Evolutionary conservation across 2,113 vertebrate species (phyloP).

Genomic region (Xenopus tropicalis): DNA sequence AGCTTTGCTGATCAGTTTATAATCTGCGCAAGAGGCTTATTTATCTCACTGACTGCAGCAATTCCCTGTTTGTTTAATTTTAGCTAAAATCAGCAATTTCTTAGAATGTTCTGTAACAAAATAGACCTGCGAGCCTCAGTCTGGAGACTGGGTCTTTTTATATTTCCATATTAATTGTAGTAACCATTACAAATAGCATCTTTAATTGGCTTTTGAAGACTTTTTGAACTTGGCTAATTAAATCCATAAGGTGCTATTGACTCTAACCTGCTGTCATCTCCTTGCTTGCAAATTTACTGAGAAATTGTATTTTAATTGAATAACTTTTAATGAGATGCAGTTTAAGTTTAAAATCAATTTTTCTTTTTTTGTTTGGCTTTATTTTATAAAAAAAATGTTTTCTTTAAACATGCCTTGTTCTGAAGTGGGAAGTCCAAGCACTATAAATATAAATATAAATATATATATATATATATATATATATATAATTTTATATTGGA

Average conservation of each 20-base stretch:
- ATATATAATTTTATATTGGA: too few species aligned
- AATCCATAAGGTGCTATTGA: slow-evolving; percentile 50
- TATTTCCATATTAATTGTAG: slow-evolving; percentile 43
- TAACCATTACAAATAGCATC: slow-evolving; percentile 54
- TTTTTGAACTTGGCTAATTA: slow-evolving; percentile 55
- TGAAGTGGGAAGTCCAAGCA: too few species aligned
- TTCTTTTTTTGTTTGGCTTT: not conserved
- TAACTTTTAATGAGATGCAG: slow-evolving; percentile 38
- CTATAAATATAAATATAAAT: too few species aligned
- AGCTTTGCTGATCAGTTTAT: too few species aligned
- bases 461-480: too few species aligned
- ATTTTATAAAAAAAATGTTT: slow-evolving; percentile 10
- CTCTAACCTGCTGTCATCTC: slow-evolving; percentile 45
- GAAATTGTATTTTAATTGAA: slow-evolving; percentile 42
- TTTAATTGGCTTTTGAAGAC: slow-evolving; percentile 55
- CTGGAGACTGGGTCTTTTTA: slow-evolving; percentile 39
- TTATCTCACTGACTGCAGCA: slow-evolving; percentile 60
- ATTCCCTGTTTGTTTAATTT: slow-evolving; percentile 51
- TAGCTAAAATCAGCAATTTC: slow-evolving; percentile 51
- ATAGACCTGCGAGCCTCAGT: slow-evolving; percentile 53
- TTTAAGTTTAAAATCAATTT: slow-evolving; percentile 17
- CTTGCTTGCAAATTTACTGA: slow-evolving; percentile 50
- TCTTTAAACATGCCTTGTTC: slow-evolving; percentile 2
- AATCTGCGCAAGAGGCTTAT: slow-evolving; percentile 34
- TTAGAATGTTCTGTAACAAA: slow-evolving; percentile 55